Conservation (phyloP, 2,113 vertebrate genomes). For the Progne subis region DNA sequence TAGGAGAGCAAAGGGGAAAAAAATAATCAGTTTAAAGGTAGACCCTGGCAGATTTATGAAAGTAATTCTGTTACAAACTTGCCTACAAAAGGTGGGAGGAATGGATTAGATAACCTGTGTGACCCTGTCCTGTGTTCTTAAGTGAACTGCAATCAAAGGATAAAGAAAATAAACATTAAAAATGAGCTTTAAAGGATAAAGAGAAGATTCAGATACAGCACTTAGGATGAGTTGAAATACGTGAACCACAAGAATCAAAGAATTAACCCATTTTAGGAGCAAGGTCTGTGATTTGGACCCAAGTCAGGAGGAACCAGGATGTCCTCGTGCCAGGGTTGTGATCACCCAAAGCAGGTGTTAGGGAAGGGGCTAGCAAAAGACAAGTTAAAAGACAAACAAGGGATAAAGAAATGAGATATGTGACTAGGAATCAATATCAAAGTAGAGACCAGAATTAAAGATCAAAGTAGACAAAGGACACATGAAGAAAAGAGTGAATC, state of each 20-base stretch:
- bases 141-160: not conserved
- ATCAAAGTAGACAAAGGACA: not conserved
- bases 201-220: not conserved
- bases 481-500: not conserved
- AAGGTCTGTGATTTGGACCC: not conserved
- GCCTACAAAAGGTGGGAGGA: not conserved
- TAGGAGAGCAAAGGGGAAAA: not conserved
- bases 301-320: not conserved
- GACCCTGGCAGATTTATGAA: not conserved
- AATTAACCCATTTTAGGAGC: not conserved
- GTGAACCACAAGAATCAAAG: not conserved
- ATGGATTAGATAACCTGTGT: not conserved
- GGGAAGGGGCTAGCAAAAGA: not conserved
- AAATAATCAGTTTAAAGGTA: not conserved
- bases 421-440: not conserved
- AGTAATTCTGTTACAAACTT: not conserved
- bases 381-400: not conserved
- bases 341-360: not conserved
- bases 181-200: not conserved
- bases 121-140: not conserved
- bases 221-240: not conserved
- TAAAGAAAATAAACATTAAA: not conserved
- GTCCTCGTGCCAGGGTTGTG: not conserved
- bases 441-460: not conserved
- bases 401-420: not conserved